Conservation (phyloP, 2,797 vertebrate genomes). For the Notamacropus eugenii region DNA sequence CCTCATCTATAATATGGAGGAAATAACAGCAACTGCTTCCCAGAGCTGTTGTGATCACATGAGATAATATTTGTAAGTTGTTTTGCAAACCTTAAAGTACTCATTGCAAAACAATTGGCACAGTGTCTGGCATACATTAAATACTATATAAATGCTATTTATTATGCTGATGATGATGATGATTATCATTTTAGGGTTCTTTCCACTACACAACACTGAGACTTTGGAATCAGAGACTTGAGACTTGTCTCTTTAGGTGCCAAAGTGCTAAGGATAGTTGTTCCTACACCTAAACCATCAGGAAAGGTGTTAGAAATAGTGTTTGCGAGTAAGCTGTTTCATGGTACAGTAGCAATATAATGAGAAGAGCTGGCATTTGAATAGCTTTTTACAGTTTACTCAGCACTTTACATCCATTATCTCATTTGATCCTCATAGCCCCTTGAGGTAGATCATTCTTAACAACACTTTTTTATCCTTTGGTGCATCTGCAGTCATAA, state of each 20-base stretch:
- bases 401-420: background rate
- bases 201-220: background rate
- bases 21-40: background rate
- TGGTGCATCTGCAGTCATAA: background rate
- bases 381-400: background rate
- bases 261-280: background rate
- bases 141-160: background rate
- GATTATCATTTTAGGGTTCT: background rate
- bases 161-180: background rate
- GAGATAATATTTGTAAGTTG: background rate
- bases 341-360: background rate
- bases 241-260: background rate
- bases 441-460: background rate
- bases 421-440: background rate
- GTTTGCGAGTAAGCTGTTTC: background rate
- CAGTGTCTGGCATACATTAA: background rate
- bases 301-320: background rate
- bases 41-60: background rate
- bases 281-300: background rate
- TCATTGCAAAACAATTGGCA: background rate
- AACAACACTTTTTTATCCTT: background rate
- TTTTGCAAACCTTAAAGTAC: background rate
- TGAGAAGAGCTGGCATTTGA: background rate
- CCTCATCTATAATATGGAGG: background rate
- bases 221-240: background rate